Evolutionary conservation across 2,113 vertebrate species (phyloP).

Genomic region (Neogale vison): DNA sequence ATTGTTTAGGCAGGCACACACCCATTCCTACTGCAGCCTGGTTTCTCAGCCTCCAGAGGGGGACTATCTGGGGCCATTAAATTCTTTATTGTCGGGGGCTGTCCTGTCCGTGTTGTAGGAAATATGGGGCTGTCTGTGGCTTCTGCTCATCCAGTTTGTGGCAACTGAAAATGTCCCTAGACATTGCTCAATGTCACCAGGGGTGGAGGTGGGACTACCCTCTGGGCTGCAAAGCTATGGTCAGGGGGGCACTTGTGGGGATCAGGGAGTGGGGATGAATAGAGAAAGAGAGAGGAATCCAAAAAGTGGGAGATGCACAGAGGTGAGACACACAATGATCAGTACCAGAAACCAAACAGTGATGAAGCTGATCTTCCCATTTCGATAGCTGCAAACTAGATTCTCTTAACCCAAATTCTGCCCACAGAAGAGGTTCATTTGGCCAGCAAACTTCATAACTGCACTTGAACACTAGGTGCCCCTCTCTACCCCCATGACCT

Average conservation of each 20-base stretch:
- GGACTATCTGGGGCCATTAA: neutral
- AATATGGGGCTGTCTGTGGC: neutral
- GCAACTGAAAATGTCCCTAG: neutral
- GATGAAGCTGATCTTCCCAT: neutral
- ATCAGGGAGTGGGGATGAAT: neutral
- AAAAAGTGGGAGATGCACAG: rapidly evolving
- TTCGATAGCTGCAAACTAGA: no score
- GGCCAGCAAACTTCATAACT: neutral
- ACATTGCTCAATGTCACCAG: neutral
- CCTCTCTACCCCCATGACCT: neutral
- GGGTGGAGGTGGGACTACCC: neutral
- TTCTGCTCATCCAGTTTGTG: neutral
- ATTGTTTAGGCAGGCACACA: rapidly evolving
- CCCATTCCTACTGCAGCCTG: rapidly evolving
- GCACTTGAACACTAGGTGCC: neutral
- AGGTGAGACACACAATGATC: neutral
- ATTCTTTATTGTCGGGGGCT: neutral
- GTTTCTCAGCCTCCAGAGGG: neutral
- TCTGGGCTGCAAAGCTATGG: neutral
- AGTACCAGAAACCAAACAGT: neutral
- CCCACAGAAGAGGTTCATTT: neutral
- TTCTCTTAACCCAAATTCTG: neutral
- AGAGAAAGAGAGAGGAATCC: neutral
- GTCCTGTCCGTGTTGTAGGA: rapidly evolving
- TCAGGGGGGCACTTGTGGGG: neutral